Evolutionary conservation across 1,140 invertebrate species (phyloP).

Genomic region (Antheraea pernyi): DNA sequence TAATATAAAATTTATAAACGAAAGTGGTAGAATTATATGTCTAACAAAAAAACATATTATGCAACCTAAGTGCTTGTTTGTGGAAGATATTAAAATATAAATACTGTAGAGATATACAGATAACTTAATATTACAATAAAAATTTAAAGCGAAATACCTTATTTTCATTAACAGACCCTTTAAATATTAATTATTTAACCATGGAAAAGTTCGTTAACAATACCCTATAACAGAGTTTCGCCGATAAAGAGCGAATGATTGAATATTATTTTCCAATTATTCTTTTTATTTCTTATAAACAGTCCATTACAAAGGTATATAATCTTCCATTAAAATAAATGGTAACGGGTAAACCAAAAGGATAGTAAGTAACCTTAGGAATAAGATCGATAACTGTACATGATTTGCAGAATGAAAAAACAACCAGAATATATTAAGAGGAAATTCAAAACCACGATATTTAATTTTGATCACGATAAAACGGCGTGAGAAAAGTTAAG

Average conservation of each 20-base stretch:
- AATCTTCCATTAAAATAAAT: not conserved
- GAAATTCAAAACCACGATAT: constrained; percentile 20
- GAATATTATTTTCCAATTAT: too few species aligned
- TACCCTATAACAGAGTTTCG: too few species aligned
- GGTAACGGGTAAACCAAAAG: not conserved
- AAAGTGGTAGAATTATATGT: not conserved
- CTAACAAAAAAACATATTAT: not conserved
- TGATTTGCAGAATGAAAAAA: not conserved
- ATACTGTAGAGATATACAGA: too few species aligned
- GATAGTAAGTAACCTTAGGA: not conserved
- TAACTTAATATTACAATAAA: too few species aligned
- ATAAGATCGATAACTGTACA: not conserved
- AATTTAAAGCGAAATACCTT: too few species aligned
- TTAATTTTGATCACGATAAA: constrained; percentile 39
- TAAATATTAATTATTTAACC: too few species aligned
- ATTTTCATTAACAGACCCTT: too few species aligned
- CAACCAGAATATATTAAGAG: constrained; percentile 15
- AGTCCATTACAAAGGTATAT: too few species aligned
- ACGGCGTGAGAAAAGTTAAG: constrained; percentile 60
- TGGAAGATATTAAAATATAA: too few species aligned
- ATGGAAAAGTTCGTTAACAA: too few species aligned
- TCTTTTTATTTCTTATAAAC: too few species aligned
- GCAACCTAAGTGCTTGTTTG: not conserved
- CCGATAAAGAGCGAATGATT: too few species aligned
- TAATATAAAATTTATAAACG: not conserved